Conservation (phyloP, 2,113 vertebrate genomes). For the Dendropsophus ebraccatus region DNA sequence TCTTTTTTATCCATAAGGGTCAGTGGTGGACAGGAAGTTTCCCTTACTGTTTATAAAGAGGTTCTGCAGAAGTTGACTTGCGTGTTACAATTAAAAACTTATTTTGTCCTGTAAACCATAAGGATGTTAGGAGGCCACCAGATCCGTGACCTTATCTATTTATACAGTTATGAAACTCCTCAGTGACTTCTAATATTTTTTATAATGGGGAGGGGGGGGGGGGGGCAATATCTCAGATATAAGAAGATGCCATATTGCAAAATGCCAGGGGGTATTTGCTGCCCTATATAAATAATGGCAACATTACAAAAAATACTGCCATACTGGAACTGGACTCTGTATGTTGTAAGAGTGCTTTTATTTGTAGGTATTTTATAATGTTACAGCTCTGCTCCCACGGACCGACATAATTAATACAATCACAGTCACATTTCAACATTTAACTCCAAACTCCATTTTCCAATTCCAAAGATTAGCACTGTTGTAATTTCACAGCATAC, state of each 20-base stretch:
- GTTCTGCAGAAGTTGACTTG: neutral
- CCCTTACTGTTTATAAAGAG: neutral
- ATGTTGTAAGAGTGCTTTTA: neutral
- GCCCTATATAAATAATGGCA: neutral
- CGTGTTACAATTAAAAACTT: neutral
- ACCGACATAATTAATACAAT: neutral
- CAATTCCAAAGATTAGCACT: slow-evolving; percentile 16
- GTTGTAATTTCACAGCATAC: slow-evolving; percentile 6
- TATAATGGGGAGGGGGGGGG: no score
- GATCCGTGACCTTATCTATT: no score
- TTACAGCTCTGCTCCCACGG: neutral
- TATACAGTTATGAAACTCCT: no score
- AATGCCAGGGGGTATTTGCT: neutral
- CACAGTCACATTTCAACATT: slow-evolving; percentile 5
- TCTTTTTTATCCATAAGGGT: no score
- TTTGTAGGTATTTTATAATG: neutral
- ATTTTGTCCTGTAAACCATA: neutral
- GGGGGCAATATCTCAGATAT: no score
- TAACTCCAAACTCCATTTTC: neutral
- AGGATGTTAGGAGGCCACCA: neutral
- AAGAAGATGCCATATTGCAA: neutral
- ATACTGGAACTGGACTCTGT: neutral
- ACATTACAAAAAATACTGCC: neutral
- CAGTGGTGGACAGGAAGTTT: neutral
- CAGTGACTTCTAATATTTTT: neutral